A percentile compares a stretch with the other conserved stretches of the same genome.
Conservation (phyloP, 64 coral and sea anemone genomes). For the Catalaphyllia jardinei region DNA sequence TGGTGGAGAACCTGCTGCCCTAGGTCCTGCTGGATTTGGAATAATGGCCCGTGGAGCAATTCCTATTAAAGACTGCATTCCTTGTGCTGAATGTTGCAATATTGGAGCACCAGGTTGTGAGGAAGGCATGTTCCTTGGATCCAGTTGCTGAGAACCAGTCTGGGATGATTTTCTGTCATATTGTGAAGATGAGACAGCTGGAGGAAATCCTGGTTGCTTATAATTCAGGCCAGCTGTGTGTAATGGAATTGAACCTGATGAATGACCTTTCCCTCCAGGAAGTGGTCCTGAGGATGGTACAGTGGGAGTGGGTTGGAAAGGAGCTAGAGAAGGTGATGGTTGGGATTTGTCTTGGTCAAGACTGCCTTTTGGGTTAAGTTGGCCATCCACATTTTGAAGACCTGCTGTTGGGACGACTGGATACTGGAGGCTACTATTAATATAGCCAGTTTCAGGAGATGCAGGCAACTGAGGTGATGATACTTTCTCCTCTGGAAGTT, state of each 20-base stretch:
- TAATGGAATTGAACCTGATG: background rate
- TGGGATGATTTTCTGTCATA: background rate
- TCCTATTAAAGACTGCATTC: background rate
- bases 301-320: background rate
- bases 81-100: background rate
- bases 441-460: background rate
- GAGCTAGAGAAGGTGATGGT: background rate
- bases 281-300: background rate
- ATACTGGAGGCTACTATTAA: background rate
- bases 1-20: background rate
- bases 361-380: conserved; percentile 11
- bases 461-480: background rate
- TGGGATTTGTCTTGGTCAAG: background rate
- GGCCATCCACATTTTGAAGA: background rate
- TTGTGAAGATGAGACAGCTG: background rate
- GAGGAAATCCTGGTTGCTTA: background rate
- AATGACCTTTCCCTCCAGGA: background rate
- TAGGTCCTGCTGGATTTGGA: background rate
- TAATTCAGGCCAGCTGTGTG: background rate
- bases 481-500: conserved; percentile 50
- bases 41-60: background rate
- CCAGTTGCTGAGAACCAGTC: background rate
- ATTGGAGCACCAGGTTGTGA: background rate
- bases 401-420: background rate
- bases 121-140: background rate